Base-by-base conservation (phyloP, 37 sponge, comb jelly and placozoan species). In the Diacarnus erythraeanus region DNA sequence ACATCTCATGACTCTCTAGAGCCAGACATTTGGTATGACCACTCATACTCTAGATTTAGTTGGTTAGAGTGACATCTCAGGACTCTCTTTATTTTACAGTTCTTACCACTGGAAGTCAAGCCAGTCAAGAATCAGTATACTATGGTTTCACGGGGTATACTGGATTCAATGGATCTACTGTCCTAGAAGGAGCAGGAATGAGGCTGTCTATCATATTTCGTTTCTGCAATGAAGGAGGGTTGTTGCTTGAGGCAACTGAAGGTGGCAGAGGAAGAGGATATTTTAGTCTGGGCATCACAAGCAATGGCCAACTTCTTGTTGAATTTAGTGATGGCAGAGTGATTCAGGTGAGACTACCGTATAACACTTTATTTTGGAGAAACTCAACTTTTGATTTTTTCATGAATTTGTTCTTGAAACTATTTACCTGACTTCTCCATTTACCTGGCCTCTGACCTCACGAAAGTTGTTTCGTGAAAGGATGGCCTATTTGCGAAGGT, bases 211-310 rank as follows among this genome's bases (percentile, higher is more conserved):
- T 77, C 22, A 59, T 73, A 18, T 85, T 85, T 42, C 27, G 66
- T 6, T 78, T 26, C 57, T 85, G 86, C 59, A 57, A 40, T 22
- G 72, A 57, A 56, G 85, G 78, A 51, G 60, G 72, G 9, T 36
- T 84, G 12, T 58, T 84, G 85, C 70, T 67, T 21, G 27, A 72
- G 12, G 71, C 71, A 4, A 58, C 66, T 40, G 57, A 56, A 0
- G n/a, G 22, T n/a, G 15, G 3, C 30, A 6, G 5, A 4, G 27
- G 23, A n/a, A 21, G n/a, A 37, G 18, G 26, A 4, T 88, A 88
- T 51, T 82, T 88, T 38, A 38, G 79, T n/a, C 21, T 88, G 64
- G 89, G 84, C 5, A 12, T 88, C 41, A 59, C 34, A 29, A 20
- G 38, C 1, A 39, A 42, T 1, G 30, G 72, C 12, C 44, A 79